Evolutionary conservation across 1,140 invertebrate genomes (phyloP).

Genomic region (Episyrphus balteatus): DNA sequence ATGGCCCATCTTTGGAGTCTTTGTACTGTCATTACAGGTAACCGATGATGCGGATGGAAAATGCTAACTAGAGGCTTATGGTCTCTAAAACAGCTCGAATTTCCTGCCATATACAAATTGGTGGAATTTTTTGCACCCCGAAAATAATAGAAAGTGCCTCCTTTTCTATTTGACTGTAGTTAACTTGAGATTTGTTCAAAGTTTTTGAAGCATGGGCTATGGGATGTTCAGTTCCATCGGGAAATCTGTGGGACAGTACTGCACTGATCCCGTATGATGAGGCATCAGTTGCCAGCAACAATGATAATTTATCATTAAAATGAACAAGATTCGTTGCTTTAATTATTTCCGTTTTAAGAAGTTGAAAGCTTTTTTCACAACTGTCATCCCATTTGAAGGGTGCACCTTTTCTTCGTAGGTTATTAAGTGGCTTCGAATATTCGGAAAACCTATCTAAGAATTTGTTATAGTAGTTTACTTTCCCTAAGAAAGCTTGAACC

Average conservation of each 20-base stretch:
- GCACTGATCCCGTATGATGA: slow-evolving; percentile 30
- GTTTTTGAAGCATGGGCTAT: too few species aligned
- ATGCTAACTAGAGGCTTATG: slow-evolving; percentile 34
- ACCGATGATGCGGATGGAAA: slow-evolving; percentile 15
- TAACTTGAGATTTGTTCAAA: too few species aligned
- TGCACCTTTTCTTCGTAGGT: slow-evolving; percentile 1
- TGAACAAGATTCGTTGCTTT: slow-evolving; percentile 16
- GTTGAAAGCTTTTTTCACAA: slow-evolving; percentile 6
- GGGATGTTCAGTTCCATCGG: slow-evolving; percentile 18
- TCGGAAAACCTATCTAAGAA: slow-evolving; percentile 16
- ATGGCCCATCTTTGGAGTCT: slow-evolving; percentile 22
- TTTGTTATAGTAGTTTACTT: slow-evolving; percentile 35
- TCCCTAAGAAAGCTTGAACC: slow-evolving; percentile 27
- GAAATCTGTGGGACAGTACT: slow-evolving; percentile 26
- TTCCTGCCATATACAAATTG: slow-evolving; percentile 2
- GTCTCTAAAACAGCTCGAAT: slow-evolving; percentile 34
- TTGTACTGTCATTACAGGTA: slow-evolving; percentile 3
- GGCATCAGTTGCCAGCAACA: slow-evolving; percentile 29
- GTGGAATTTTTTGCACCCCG: too few species aligned
- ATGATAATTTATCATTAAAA: slow-evolving; percentile 18
- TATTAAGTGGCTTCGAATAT: background rate
- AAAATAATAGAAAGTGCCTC: too few species aligned
- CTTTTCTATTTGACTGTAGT: too few species aligned
- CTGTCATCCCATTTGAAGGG: slow-evolving; percentile 5
- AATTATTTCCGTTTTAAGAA: too few species aligned